Evolutionary conservation across 2,888 invertebrate genomes (phyloP).

Genomic region (Brenthis hecate): DNA sequence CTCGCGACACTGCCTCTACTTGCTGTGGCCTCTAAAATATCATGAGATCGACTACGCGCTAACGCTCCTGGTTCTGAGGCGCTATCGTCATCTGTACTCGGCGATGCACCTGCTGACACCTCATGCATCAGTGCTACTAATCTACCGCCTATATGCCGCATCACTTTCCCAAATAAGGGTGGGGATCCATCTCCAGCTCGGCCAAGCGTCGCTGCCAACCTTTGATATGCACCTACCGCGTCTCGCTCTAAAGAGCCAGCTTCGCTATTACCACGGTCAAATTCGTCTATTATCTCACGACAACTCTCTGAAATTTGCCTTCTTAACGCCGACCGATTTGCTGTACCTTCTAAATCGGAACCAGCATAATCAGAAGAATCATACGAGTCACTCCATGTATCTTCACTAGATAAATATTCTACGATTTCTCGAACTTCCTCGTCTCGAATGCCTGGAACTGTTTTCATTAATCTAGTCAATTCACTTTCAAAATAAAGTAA

Average conservation of each 20-base stretch:
- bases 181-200: slow-evolving; percentile 89
- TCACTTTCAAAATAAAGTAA: slow-evolving; percentile 95
- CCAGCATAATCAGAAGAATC: slow-evolving; percentile 96
- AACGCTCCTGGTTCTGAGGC: slow-evolving; percentile 86
- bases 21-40: slow-evolving; percentile 85
- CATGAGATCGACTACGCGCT: slow-evolving; percentile 91
- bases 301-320: slow-evolving; percentile 94
- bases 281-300: slow-evolving; percentile 93
- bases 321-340: slow-evolving; percentile 86
- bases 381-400: slow-evolving; percentile 96
- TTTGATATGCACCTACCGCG: slow-evolving; percentile 93
- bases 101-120: slow-evolving; percentile 90
- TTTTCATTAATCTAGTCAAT: slow-evolving; percentile 94
- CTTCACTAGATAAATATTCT: slow-evolving; percentile 95
- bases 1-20: slow-evolving; percentile 87
- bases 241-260: slow-evolving; percentile 86
- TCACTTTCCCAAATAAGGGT: slow-evolving; percentile 93
- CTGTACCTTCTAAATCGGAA: slow-evolving; percentile 89
- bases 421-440: slow-evolving; percentile 96
- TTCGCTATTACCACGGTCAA: slow-evolving; percentile 87
- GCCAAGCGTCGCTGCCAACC: slow-evolving; percentile 91
- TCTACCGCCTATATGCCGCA: slow-evolving; percentile 94
- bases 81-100: slow-evolving; percentile 88
- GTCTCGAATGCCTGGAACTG: slow-evolving; percentile 94
- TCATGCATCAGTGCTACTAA: slow-evolving; percentile 95